Evolutionary conservation across 2,797 vertebrate species (phyloP).

Genomic region (Parauchenoglanis ngamensis): DNA sequence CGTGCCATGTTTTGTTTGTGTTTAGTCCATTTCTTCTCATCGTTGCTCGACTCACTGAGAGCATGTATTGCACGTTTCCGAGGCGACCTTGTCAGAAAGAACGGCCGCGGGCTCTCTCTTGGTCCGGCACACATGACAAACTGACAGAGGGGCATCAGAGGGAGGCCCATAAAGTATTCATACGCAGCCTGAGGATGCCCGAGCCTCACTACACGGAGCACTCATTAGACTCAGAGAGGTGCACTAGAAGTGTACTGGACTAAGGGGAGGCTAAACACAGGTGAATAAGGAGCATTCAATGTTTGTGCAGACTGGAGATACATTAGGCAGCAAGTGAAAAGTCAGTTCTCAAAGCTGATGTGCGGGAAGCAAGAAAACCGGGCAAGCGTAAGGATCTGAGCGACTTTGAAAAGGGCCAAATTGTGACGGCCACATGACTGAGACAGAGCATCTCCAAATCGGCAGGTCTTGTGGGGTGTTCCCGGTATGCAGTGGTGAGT

Average conservation of each 20-base stretch:
- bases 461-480: too few species aligned
- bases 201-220: slow-evolving; percentile 26
- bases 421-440: too few species aligned
- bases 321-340: too few species aligned
- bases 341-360: too few species aligned
- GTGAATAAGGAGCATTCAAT: neutral
- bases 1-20: neutral
- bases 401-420: too few species aligned
- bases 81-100: slow-evolving; percentile 51
- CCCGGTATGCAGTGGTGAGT: too few species aligned
- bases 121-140: slow-evolving; percentile 48
- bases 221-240: slow-evolving; percentile 46
- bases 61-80: slow-evolving; percentile 22
- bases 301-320: neutral
- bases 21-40: slow-evolving; percentile 6
- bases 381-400: too few species aligned
- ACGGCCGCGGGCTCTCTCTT: slow-evolving; percentile 39
- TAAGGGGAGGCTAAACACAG: slow-evolving; percentile 15
- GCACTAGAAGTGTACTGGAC: slow-evolving; percentile 36
- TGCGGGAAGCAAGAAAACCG: too few species aligned
- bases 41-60: slow-evolving; percentile 12
- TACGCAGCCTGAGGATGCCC: slow-evolving; percentile 44
- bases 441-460: too few species aligned
- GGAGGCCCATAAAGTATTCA: slow-evolving; percentile 54
- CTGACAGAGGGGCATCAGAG: slow-evolving; percentile 57